A percentile compares a stretch with the other conserved stretches of the same genome.
Evolutionary conservation across 2,113 vertebrate species (phyloP).

Genomic region (Thermophis baileyi): DNA sequence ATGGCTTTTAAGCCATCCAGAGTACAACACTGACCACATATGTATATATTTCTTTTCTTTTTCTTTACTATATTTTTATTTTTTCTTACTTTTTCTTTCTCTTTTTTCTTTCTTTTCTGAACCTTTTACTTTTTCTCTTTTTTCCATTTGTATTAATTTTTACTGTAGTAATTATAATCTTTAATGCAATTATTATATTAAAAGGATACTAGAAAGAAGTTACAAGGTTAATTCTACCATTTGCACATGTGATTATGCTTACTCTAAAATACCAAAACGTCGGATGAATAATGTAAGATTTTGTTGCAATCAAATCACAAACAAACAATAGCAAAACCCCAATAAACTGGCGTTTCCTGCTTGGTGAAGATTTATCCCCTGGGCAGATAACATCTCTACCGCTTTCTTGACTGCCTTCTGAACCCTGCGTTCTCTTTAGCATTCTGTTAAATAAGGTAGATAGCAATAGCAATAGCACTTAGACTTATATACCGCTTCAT

Average conservation of each 20-base stretch:
- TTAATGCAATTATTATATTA: not conserved
- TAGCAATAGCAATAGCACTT: too few species aligned
- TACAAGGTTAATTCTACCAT: not conserved
- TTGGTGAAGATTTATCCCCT: not conserved
- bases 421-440: not conserved
- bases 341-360: not conserved
- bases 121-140: not conserved
- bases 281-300: not conserved
- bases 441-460: not conserved
- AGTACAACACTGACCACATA: not conserved
- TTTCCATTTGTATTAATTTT: not conserved
- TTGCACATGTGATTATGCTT: not conserved
- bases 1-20: not conserved
- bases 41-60: not conserved
- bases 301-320: not conserved
- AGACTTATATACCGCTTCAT: too few species aligned
- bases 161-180: not conserved
- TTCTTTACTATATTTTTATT: not conserved
- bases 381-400: not conserved
- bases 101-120: not conserved
- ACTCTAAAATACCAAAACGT: not conserved
- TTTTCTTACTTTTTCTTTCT: not conserved
- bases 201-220: not conserved
- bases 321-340: not conserved
- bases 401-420: not conserved